Evolutionary conservation across 2,888 invertebrate species (phyloP).

Genomic region (Phlogophora meticulosa): DNA sequence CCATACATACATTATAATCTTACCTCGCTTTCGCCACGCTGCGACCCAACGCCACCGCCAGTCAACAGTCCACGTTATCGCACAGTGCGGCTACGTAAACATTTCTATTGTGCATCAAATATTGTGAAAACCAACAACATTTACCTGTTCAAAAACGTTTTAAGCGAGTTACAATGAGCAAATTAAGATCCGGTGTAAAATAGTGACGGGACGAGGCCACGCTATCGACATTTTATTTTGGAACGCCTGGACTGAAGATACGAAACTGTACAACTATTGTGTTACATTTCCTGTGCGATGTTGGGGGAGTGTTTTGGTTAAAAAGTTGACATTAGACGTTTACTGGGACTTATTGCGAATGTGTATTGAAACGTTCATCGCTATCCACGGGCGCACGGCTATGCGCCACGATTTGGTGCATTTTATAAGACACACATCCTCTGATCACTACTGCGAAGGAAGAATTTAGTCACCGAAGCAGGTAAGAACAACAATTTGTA

Average conservation of each 20-base stretch:
- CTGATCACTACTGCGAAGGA: constrained; percentile 95
- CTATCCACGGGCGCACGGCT: constrained; percentile 93
- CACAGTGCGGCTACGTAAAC: constrained; percentile 75
- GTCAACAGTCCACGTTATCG: constrained; percentile 76
- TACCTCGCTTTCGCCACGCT: constrained; percentile 84
- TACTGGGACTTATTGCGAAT: constrained; percentile 88
- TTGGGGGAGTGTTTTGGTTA: constrained; percentile 86
- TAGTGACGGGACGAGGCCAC: constrained; percentile 71
- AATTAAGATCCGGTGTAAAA: constrained; percentile 89
- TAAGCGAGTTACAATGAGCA: constrained; percentile 81
- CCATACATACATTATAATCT: constrained; percentile 71
- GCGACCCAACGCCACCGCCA: constrained; percentile 62
- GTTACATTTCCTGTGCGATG: constrained; percentile 85
- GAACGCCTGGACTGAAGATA: constrained; percentile 70
- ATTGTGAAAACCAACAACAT: constrained; percentile 60
- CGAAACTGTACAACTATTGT: constrained; percentile 83
- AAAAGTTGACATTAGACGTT: constrained; percentile 83
- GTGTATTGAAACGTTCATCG: constrained; percentile 91
- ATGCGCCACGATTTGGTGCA: constrained; percentile 94
- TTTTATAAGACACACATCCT: constrained; percentile 95
- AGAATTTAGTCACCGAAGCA: constrained; percentile 84
- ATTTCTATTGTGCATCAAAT: constrained; percentile 63
- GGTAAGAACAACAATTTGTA: constrained; percentile 72
- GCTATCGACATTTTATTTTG: constrained; percentile 61
- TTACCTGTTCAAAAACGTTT: constrained; percentile 53